Conservation (phyloP, 2,113 vertebrate genomes). For the Nycticryphes semicollaris region DNA sequence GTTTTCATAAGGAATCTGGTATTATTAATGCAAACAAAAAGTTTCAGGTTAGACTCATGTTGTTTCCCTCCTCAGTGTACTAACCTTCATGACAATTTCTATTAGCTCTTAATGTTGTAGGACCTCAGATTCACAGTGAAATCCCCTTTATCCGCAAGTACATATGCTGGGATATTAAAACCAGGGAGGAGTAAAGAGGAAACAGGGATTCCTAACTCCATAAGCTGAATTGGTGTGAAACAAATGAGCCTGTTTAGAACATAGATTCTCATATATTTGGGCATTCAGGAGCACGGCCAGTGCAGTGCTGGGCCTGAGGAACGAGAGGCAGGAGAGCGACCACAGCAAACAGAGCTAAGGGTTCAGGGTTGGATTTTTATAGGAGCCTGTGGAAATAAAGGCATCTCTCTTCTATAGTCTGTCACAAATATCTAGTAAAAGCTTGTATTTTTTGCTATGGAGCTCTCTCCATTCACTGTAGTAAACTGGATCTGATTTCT, state of each 20-base stretch:
- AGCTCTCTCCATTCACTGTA: not conserved
- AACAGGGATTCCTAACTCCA: not conserved
- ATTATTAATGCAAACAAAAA: not conserved
- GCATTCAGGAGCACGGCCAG: accelerated
- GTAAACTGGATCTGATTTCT: not conserved
- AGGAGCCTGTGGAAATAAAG: not conserved
- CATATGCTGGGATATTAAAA: not conserved
- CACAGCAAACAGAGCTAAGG: not conserved
- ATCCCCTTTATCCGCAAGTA: not conserved
- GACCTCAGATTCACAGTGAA: not conserved
- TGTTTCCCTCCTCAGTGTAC: not conserved
- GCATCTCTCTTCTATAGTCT: not conserved
- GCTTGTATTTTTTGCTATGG: not conserved
- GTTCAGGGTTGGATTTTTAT: not conserved
- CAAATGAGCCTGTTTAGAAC: not conserved
- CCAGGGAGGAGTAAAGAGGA: not conserved
- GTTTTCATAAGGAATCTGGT: not conserved
- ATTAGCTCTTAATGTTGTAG: not conserved
- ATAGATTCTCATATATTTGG: not conserved
- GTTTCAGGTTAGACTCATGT: not conserved
- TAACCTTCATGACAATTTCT: not conserved
- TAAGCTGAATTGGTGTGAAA: not conserved
- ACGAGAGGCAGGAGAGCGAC: not conserved
- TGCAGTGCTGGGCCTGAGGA: not conserved
- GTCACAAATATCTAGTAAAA: not conserved